Conservation (phyloP, 2,888 invertebrate species). For the Aplocera efformata region DNA sequence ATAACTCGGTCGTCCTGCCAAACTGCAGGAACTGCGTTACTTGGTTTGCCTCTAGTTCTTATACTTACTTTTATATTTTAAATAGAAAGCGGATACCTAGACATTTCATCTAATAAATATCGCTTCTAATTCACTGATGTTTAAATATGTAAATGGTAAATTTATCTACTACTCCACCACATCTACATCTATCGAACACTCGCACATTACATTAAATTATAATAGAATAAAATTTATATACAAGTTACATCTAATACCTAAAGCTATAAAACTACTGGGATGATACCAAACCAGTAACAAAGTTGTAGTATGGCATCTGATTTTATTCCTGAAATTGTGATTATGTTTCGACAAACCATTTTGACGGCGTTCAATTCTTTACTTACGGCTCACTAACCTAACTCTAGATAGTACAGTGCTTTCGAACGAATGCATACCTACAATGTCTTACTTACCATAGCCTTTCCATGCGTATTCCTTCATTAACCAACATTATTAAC, state of each 20-base stretch:
- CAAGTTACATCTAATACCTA: constrained; percentile 70
- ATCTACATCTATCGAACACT: constrained; percentile 78
- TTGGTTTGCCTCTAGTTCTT: constrained; percentile 9
- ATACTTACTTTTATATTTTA: constrained; percentile 15
- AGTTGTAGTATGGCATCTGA: constrained; percentile 59
- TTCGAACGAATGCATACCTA: constrained; percentile 26
- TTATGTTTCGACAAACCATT: constrained; percentile 38
- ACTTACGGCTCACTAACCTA: constrained; percentile 36
- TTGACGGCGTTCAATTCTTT: constrained; percentile 19
- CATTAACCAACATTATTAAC: constrained; percentile 21
- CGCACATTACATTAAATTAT: constrained; percentile 75
- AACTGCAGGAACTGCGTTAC: no score
- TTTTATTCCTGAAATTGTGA: constrained; percentile 32
- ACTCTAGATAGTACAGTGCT: constrained; percentile 49
- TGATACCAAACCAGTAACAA: constrained; percentile 51
- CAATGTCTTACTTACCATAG: constrained; percentile 6
- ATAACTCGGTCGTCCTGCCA: no score
- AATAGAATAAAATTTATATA: constrained; percentile 75
- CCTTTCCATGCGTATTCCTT: constrained; percentile 2
- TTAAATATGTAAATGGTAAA: constrained; percentile 50
- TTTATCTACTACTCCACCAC: constrained; percentile 66
- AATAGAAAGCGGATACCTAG: constrained; percentile 13
- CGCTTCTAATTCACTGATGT: constrained; percentile 31
- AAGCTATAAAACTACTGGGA: constrained; percentile 54
- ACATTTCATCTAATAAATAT: constrained; percentile 6